These are phyloP conservation scores for Diplosoma virens DNA, from an alignment of 23 tunicate genomes.

Conservation along the genomic window DNA sequence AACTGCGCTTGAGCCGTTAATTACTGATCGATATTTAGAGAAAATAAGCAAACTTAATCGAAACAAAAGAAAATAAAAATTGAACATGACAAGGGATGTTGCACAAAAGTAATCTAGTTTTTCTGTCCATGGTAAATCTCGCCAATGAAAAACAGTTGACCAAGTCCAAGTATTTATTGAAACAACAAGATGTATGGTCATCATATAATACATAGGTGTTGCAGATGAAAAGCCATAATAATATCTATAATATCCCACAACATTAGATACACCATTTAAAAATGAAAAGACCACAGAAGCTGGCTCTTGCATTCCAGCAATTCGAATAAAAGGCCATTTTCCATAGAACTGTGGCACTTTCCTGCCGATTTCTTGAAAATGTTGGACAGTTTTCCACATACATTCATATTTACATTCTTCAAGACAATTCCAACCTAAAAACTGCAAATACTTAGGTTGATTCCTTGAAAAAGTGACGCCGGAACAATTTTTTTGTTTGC, in stretches of 20 bases:
- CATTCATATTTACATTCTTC: constrained; percentile 80
- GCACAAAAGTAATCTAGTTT: constrained; percentile 90
- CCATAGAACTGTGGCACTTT: constrained; percentile 76
- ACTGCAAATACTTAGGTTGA: constrained; percentile 35
- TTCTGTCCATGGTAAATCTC: constrained; percentile 74
- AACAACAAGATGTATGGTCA: constrained; percentile 28
- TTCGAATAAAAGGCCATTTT: constrained; percentile 83
- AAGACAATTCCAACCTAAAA: constrained; percentile 56
- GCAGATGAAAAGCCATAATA: constrained; percentile 22
- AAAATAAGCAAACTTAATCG: background rate
- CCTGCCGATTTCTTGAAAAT: background rate
- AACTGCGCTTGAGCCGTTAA: constrained; percentile 13
- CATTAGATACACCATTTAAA: constrained; percentile 50
- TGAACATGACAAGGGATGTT: constrained; percentile 51
- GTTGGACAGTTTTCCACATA: constrained; percentile 75
- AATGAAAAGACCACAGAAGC: constrained; percentile 82
- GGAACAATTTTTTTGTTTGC: constrained; percentile 7
- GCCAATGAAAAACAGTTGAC: constrained; percentile 72
- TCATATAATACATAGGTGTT: constrained; percentile 38
- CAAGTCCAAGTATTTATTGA: constrained; percentile 76
- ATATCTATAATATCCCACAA: constrained; percentile 31
- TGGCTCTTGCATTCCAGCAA: constrained; percentile 80
- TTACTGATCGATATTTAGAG: background rate
- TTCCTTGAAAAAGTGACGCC: background rate
- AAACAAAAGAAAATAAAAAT: constrained; percentile 39